Percentiles rank a stretch among this genome's conserved stretches.
phyloP scores from a whole-genome alignment of 2,797 vertebrate species.

The Atherinosoma microstoma region DNA sequence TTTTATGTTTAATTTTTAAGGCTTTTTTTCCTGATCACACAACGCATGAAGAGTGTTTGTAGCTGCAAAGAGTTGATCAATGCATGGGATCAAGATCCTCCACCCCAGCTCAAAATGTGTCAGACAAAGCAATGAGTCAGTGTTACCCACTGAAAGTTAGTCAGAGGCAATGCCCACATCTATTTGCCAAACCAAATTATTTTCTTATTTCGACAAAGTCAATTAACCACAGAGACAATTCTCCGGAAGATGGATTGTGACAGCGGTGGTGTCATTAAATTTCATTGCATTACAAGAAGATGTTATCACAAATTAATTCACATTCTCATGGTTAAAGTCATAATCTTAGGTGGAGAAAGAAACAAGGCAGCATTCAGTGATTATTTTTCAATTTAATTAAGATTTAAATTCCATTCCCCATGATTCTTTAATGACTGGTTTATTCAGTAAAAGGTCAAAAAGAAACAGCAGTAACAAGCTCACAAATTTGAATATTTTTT shows the following conservation, averaged over 20 bases:
- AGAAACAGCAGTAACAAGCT: not conserved
- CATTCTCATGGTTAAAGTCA: constrained; percentile 1
- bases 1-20: constrained; percentile 18
- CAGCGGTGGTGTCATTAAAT: constrained; percentile 40
- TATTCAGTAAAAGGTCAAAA: not conserved
- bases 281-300: constrained; percentile 50
- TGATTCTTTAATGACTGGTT: constrained; percentile 3
- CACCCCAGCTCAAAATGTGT: constrained; percentile 4
- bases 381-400: constrained; percentile 5
- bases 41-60: constrained; percentile 25
- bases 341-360: constrained; percentile 8
- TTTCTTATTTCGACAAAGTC: constrained; percentile 56
- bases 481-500: not conserved
- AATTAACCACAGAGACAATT: constrained; percentile 41
- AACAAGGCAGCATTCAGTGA: not conserved
- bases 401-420: not conserved
- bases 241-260: constrained; percentile 51
- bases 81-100: not conserved
- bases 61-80: constrained; percentile 8
- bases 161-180: constrained; percentile 55
- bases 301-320: constrained; percentile 43
- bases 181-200: constrained; percentile 68
- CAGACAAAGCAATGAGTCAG: constrained; percentile 66
- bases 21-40: constrained; percentile 37
- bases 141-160: constrained; percentile 63